A percentile compares a stretch with the other conserved stretches of the same genome.
phyloP scores from a whole-genome alignment of 2,888 invertebrate species.

The Danaus chrysippus region DNA sequence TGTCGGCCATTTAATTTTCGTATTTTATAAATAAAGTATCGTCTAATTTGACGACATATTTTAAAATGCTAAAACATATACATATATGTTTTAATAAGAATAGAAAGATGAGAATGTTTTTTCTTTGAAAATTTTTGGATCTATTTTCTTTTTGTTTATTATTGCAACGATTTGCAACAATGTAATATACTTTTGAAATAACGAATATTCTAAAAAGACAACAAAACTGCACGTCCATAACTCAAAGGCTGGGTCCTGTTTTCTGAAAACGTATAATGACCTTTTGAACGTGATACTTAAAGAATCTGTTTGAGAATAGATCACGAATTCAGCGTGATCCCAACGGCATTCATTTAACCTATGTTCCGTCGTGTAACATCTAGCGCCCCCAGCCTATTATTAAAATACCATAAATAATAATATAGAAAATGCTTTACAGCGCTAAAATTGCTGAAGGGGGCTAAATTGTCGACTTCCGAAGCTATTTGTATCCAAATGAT shows the following conservation, averaged over 20 bases:
- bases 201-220: neutral
- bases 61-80: too few relatives aligned
- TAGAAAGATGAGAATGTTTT: too few relatives aligned
- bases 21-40: too few relatives aligned
- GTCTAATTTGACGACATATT: too few relatives aligned
- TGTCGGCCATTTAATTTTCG: too few relatives aligned
- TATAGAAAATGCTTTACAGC: neutral
- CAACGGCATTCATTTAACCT: conserved; percentile 47
- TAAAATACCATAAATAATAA: conserved; percentile 6
- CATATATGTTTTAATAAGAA: too few relatives aligned
- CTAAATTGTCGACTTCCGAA: too few relatives aligned
- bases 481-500: too few relatives aligned
- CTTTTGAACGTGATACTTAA: conserved; percentile 17
- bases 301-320: conserved; percentile 14
- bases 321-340: conserved; percentile 38
- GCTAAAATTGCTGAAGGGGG: neutral
- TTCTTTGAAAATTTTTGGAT: too few relatives aligned
- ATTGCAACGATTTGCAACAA: too few relatives aligned
- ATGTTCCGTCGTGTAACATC: conserved; percentile 22
- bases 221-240: neutral
- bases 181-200: too few relatives aligned
- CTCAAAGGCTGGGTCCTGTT: neutral
- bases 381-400: conserved; percentile 9
- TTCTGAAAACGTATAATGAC: conserved; percentile 2
- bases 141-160: too few relatives aligned